A percentile compares a stretch with the other conserved stretches of the same genome.
Evolutionary conservation across 1,140 invertebrate species (phyloP).

Genomic region (Drosophila tropicalis): DNA sequence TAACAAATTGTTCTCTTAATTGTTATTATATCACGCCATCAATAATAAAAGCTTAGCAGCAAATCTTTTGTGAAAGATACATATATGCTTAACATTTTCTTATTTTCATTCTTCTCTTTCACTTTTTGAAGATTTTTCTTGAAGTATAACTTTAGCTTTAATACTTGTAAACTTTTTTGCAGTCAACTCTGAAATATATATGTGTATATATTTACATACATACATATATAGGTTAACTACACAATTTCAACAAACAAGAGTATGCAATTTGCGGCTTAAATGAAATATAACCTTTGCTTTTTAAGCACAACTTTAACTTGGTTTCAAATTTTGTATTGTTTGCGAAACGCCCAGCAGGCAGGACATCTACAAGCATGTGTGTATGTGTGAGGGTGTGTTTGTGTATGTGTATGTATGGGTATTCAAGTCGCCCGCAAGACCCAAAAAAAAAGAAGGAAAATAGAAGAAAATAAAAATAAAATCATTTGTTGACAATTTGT

Average conservation of each 20-base stretch:
- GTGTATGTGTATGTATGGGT: conserved; percentile 3
- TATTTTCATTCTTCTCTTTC: neutral
- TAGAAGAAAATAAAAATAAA: conserved; percentile 71
- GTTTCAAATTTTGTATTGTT: conserved; percentile 67
- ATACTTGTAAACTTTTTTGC: no score
- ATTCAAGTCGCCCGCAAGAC: conserved; percentile 37
- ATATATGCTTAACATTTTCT: neutral
- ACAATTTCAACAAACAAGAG: neutral
- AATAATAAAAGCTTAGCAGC: neutral
- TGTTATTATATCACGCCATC: conserved; percentile 6
- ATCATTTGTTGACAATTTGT: conserved; percentile 82
- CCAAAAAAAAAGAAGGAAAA: conserved; percentile 50
- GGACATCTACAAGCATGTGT: conserved; percentile 48
- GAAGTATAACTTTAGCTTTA: no score
- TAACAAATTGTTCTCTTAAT: conserved; percentile 11
- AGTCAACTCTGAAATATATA: no score
- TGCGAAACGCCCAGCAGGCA: conserved; percentile 54
- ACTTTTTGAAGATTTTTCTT: no score
- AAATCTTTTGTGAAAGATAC: conserved; percentile 2
- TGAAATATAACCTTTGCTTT: conserved; percentile 28
- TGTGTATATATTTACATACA: no score
- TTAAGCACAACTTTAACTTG: conserved; percentile 55
- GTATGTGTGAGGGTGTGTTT: conserved; percentile 30
- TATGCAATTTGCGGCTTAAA: conserved; percentile 21
- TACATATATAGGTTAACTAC: no score